Evolutionary conservation across 2,797 vertebrate species (phyloP).

Genomic region (Rhodeus uyekii): DNA sequence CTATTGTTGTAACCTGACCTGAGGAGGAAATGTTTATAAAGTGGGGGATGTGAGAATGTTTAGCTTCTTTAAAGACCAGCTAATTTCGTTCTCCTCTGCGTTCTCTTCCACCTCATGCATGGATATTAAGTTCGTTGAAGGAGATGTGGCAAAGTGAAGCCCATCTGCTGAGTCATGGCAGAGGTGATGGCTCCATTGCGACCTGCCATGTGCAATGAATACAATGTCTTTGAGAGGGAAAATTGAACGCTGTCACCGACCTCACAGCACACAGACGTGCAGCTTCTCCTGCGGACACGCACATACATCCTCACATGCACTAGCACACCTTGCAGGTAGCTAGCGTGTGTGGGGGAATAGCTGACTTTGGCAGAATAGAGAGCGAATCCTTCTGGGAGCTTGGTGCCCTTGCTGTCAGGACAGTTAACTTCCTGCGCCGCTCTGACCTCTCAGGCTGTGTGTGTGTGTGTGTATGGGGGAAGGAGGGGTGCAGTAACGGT

Average conservation of each 20-base stretch:
- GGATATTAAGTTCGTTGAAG: conserved; percentile 4
- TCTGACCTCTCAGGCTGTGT: conserved; percentile 35
- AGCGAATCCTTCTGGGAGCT: conserved; percentile 66
- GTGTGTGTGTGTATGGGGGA: conserved; percentile 6
- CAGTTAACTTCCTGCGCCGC: conserved; percentile 66
- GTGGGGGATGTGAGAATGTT: not conserved
- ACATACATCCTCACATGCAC: conserved; percentile 27
- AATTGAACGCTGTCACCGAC: conserved; percentile 38
- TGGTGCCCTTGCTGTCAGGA: conserved; percentile 77
- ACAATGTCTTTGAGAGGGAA: conserved; percentile 41
- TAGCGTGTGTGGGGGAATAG: conserved; percentile 62
- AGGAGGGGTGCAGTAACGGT: conserved; percentile 32
- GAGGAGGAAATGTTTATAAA: not conserved
- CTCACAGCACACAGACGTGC: conserved; percentile 15
- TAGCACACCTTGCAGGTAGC: conserved; percentile 52
- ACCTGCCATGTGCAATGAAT: conserved; percentile 28
- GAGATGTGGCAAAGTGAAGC: not conserved
- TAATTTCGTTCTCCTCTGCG: not conserved
- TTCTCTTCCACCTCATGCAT: not conserved
- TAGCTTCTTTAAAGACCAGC: not conserved
- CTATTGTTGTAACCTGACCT: not conserved
- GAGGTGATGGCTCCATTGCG: conserved; percentile 26
- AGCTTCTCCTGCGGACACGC: not conserved
- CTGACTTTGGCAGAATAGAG: conserved; percentile 74
- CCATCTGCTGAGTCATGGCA: conserved; percentile 47